phyloP scores from a whole-genome alignment of 2,888 invertebrate species.

The Andrena camellia region DNA sequence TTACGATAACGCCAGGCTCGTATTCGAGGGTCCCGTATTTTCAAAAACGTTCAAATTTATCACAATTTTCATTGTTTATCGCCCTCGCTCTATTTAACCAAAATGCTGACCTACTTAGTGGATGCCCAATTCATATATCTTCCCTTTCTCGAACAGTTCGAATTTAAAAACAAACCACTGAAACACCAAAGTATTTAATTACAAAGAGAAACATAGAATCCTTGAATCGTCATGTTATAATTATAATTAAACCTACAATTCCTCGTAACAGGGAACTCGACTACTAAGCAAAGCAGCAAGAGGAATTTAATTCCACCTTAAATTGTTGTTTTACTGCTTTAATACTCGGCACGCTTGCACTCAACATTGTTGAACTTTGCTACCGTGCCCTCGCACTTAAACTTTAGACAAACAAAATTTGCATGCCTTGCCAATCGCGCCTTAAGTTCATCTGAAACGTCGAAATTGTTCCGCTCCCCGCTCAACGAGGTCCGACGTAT shows the following conservation, averaged over 20 bases:
- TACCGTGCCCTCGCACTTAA: not conserved
- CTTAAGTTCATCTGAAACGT: not conserved
- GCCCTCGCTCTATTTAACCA: slow-evolving; percentile 6
- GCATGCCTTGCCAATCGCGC: no score
- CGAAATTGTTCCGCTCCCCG: not conserved
- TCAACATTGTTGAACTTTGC: not conserved
- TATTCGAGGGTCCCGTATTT: not conserved
- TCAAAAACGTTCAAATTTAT: slow-evolving; percentile 28
- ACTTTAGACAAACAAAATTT: no score
- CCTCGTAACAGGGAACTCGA: slow-evolving; percentile 1
- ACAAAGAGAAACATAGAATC: not conserved
- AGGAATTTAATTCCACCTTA: slow-evolving; percentile 10
- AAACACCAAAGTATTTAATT: not conserved
- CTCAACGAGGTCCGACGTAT: no score
- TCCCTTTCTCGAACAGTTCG: not conserved
- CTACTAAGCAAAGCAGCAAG: not conserved
- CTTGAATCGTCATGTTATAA: not conserved
- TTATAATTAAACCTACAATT: slow-evolving; percentile 17
- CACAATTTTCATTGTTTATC: slow-evolving; percentile 26
- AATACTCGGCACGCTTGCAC: not conserved
- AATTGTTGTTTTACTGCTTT: not conserved
- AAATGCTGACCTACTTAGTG: slow-evolving; percentile 9
- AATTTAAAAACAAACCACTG: not conserved
- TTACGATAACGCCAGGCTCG: slow-evolving; percentile 39
- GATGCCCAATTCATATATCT: not conserved